These are phyloP conservation scores for Thunnus albacares DNA, from an alignment of 2,797 vertebrate species.

Conservation along the genomic window DNA sequence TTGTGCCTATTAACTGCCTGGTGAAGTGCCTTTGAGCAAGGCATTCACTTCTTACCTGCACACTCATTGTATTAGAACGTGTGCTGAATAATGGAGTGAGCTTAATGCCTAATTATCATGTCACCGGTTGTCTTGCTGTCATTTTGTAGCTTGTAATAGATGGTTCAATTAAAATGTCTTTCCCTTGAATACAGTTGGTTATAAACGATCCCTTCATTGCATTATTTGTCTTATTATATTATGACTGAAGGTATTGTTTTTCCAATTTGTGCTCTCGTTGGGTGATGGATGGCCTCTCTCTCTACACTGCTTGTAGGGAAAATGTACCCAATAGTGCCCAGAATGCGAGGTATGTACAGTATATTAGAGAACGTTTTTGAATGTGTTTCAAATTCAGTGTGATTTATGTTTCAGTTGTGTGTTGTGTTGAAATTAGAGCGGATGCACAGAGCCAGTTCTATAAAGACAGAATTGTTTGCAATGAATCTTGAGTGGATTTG, in stretches of 20 bases:
- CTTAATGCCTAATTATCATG: slow-evolving; percentile 46
- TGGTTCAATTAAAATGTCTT: slow-evolving; percentile 56
- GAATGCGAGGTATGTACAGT: slow-evolving; percentile 82
- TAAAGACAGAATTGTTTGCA: not conserved
- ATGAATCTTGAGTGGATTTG: not conserved
- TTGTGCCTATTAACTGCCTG: slow-evolving; percentile 13
- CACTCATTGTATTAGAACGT: not conserved
- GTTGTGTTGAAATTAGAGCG: not conserved
- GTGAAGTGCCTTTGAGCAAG: slow-evolving; percentile 34
- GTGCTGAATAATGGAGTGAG: slow-evolving; percentile 29
- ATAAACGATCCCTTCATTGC: slow-evolving; percentile 21
- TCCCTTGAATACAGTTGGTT: slow-evolving; percentile 25
- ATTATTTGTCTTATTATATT: slow-evolving; percentile 57
- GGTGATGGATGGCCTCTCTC: slow-evolving; percentile 72
- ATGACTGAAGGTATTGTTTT: slow-evolving; percentile 79
- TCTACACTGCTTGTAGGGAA: slow-evolving; percentile 78
- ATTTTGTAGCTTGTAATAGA: slow-evolving; percentile 44
- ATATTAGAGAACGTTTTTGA: slow-evolving; percentile 10
- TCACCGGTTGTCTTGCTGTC: slow-evolving; percentile 26
- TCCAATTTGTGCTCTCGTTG: slow-evolving; percentile 81
- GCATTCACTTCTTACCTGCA: slow-evolving; percentile 13
- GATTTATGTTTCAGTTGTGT: not conserved
- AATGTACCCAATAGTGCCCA: slow-evolving; percentile 81
- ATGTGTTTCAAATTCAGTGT: slow-evolving; percentile 2
- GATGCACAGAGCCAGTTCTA: not conserved